Evolutionary conservation across 1,140 invertebrate species (phyloP).

Genomic region (Metopolophium dirhodum): DNA sequence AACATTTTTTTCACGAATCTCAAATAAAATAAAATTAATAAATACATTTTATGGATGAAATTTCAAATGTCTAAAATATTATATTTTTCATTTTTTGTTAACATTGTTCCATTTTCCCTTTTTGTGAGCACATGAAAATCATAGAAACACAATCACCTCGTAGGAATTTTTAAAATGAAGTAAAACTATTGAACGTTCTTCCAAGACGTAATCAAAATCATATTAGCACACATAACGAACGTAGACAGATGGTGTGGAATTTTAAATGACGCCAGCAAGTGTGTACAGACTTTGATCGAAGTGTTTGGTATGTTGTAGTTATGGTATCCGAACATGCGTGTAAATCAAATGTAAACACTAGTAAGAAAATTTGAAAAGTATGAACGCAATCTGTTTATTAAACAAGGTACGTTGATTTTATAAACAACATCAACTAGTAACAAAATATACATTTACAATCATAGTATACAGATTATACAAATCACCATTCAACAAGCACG

Average conservation of each 20-base stretch:
- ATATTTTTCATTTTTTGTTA: not conserved
- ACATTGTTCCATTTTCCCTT: not conserved
- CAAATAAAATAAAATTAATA: not conserved
- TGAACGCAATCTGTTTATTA: not conserved
- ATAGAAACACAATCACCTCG: not conserved
- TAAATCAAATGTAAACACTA: conserved; percentile 34
- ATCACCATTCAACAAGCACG: no score
- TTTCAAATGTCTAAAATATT: not conserved
- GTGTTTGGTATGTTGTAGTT: not conserved
- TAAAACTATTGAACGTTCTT: not conserved
- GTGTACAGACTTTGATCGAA: not conserved
- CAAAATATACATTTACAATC: not conserved
- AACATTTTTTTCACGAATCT: not conserved
- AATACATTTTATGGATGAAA: not conserved
- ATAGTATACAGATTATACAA: not conserved
- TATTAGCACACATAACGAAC: conserved; percentile 1
- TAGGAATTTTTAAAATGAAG: not conserved
- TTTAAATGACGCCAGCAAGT: not conserved
- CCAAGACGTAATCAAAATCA: conserved; percentile 16
- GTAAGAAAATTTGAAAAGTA: conserved; percentile 7
- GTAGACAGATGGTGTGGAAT: not conserved
- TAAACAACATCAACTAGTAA: not conserved
- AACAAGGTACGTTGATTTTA: not conserved
- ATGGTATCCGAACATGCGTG: no score
- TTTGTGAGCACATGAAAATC: not conserved